Evolutionary conservation across 92 coral and sea anemone genomes (phyloP).

Genomic region (Blastomussa wellsi): DNA sequence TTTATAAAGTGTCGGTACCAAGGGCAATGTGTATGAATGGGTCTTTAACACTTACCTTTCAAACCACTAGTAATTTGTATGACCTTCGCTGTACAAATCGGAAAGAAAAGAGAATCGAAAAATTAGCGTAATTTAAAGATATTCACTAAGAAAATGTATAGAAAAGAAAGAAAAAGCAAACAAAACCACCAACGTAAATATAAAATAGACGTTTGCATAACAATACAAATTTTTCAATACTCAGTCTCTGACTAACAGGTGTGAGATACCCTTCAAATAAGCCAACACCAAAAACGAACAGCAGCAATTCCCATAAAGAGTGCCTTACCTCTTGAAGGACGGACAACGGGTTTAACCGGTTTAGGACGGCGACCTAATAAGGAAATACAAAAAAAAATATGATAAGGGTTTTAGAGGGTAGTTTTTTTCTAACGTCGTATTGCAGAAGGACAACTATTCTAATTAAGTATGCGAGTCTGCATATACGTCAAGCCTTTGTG

Average conservation of each 20-base stretch:
- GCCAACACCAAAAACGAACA: background rate
- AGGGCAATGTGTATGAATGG: background rate
- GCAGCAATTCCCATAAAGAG: background rate
- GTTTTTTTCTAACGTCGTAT: too few relatives aligned
- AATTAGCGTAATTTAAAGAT: background rate
- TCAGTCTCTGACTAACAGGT: background rate
- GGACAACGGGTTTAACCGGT: slow-evolving; percentile 28
- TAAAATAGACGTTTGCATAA: background rate
- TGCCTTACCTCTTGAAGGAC: slow-evolving; percentile 35
- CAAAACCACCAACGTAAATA: background rate
- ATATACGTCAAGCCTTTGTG: too few relatives aligned
- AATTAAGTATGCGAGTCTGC: too few relatives aligned
- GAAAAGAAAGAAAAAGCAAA: background rate
- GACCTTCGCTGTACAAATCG: slow-evolving; percentile 8
- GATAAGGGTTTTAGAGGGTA: too few relatives aligned
- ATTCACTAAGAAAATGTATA: background rate
- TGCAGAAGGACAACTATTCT: too few relatives aligned
- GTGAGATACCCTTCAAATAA: background rate
- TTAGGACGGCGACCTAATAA: slow-evolving; percentile 20
- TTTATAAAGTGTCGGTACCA: too few relatives aligned
- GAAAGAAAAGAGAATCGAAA: background rate
- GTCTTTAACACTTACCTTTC: slow-evolving; percentile 13
- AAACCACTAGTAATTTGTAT: slow-evolving; percentile 9
- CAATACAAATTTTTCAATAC: background rate
- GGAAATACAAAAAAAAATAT: background rate